Conservation (phyloP, 1,140 invertebrate species). For the Atta texana region DNA sequence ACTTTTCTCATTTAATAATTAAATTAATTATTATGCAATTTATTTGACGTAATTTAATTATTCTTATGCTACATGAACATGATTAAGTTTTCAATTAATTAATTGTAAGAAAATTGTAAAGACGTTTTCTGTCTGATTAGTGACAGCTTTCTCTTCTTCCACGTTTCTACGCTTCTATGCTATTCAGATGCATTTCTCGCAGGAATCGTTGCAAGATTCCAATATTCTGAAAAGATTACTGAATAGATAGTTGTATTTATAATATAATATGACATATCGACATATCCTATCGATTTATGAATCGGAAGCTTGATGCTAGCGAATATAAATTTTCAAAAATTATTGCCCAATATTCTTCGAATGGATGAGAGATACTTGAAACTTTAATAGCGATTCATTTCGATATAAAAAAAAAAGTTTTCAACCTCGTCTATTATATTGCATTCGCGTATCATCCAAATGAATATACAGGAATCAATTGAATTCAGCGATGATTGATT, state of each 20-base stretch:
- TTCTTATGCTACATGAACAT: neutral
- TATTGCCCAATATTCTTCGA: constrained; percentile 57
- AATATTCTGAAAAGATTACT: neutral
- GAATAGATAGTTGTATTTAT: constrained; percentile 11
- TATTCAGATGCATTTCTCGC: neutral
- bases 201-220: neutral
- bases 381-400: constrained; percentile 68
- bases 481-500: constrained; percentile 20
- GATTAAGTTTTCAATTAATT: neutral
- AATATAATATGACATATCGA: neutral
- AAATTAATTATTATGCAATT: constrained; percentile 25
- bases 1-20: neutral
- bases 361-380: constrained; percentile 57
- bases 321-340: constrained; percentile 67
- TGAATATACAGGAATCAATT: constrained; percentile 60
- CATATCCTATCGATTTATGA: constrained; percentile 55
- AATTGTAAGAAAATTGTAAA: neutral
- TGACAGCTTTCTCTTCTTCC: neutral
- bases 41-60: neutral
- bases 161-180: neutral
- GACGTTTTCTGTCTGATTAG: neutral
- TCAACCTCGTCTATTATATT: constrained; percentile 9
- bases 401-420: constrained; percentile 62
- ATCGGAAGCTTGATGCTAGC: constrained; percentile 45
- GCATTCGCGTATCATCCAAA: neutral